Conservation (phyloP, 2,113 vertebrate species). For the Apteryx owenii region DNA sequence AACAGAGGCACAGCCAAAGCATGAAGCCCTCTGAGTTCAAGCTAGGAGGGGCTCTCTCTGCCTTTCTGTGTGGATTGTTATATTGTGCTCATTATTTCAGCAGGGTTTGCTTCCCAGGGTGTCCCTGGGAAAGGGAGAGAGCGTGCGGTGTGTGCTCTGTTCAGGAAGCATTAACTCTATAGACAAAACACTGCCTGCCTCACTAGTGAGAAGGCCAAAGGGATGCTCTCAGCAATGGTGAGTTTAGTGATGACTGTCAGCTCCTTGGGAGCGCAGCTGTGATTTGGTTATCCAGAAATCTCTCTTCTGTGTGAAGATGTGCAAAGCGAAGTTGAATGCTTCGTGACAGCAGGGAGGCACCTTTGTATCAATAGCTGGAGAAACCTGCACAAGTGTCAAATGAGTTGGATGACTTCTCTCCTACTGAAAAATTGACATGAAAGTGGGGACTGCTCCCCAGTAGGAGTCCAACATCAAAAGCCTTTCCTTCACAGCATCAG, state of each 20-base stretch:
- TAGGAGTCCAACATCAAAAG: accelerated
- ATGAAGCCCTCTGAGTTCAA: no score
- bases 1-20: no score
- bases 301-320: accelerated
- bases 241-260: not conserved
- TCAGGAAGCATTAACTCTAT: not conserved
- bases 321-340: accelerated
- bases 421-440: not conserved
- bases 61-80: no score
- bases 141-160: no score
- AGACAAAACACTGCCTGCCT: no score
- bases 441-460: accelerated
- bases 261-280: not conserved
- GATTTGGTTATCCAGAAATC: accelerated
- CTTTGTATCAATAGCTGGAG: accelerated
- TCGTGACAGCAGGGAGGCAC: accelerated
- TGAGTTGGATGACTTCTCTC: accelerated
- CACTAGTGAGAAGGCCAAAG: not conserved
- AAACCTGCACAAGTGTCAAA: accelerated
- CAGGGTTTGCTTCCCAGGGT: no score
- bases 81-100: no score
- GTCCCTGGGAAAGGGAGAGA: not conserved
- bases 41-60: no score
- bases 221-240: not conserved
- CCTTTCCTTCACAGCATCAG: accelerated